phyloP scores from a whole-genome alignment of 2,888 invertebrate genomes.

The Doris montereyensis region DNA sequence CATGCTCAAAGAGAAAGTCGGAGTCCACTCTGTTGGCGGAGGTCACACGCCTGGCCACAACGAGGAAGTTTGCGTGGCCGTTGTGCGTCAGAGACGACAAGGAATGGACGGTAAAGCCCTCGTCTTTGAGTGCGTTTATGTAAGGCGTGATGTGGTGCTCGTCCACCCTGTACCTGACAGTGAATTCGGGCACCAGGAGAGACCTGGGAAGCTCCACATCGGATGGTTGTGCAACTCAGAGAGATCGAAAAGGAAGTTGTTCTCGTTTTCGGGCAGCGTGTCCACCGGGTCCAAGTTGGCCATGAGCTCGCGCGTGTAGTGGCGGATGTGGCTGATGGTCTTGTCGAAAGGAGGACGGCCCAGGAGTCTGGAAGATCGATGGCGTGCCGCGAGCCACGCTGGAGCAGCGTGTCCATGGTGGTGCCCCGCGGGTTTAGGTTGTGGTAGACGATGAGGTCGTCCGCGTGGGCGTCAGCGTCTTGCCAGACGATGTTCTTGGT shows the following conservation, averaged over 20 bases:
- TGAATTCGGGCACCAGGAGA: neutral
- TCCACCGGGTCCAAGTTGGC: conserved; percentile 34
- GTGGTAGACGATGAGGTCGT: conserved; percentile 61
- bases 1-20: conserved; percentile 56
- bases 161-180: conserved; percentile 55
- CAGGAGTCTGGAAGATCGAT: conserved; percentile 48
- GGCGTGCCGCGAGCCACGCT: conserved; percentile 41
- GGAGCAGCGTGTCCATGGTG: conserved; percentile 30
- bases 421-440: conserved; percentile 39
- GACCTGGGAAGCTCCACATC: neutral
- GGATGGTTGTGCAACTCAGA: conserved; percentile 50
- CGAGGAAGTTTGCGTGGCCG: conserved; percentile 55
- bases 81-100: conserved; percentile 58
- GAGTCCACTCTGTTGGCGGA: conserved; percentile 15
- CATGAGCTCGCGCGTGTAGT: conserved; percentile 52
- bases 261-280: conserved; percentile 40
- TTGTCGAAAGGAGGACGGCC: conserved; percentile 57
- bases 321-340: conserved; percentile 52
- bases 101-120: conserved; percentile 61
- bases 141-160: conserved; percentile 65
- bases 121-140: conserved; percentile 55
- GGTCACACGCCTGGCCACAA: conserved; percentile 51
- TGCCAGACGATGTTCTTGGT: conserved; percentile 60
- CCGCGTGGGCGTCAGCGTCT: conserved; percentile 55
- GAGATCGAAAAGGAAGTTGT: conserved; percentile 56